A percentile compares a stretch with the other conserved stretches of the same genome.
Evolutionary conservation across 2,797 vertebrate species (phyloP).

Genomic region (Hemibagrus guttatus): DNA sequence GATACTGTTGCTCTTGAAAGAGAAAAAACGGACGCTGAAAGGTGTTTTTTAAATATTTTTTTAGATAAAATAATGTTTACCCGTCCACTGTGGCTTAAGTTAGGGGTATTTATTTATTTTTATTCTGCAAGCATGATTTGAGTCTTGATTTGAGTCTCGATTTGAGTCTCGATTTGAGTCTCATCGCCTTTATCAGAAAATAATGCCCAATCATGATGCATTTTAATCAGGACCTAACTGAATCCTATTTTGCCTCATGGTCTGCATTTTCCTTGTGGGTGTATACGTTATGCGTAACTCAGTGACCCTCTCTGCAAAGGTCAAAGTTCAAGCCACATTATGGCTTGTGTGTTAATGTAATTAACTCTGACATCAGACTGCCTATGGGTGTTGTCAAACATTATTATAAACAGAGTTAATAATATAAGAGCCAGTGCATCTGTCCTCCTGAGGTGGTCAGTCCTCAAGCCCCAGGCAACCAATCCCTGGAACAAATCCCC

Average conservation of each 20-base stretch:
- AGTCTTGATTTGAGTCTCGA: neutral
- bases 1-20: neutral
- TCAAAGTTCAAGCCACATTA: neutral
- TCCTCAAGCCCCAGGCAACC: neutral
- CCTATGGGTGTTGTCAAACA: neutral
- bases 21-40: neutral
- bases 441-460: neutral
- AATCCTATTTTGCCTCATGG: neutral
- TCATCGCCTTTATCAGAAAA: neutral
- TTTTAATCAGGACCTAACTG: neutral
- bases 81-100: neutral
- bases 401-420: neutral
- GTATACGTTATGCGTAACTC: neutral
- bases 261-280: neutral
- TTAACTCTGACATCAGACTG: neutral
- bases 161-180: no score
- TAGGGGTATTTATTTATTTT: neutral
- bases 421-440: slow-evolving; percentile 8
- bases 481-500: slow-evolving; percentile 32
- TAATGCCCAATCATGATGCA: neutral
- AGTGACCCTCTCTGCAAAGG: neutral
- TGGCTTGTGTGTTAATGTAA: neutral
- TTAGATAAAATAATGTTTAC: neutral
- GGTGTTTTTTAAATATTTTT: neutral
- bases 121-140: neutral